Percentiles rank a stretch among this genome's conserved stretches.
These are phyloP conservation scores for Eupithecia tripunctaria DNA, from an alignment of 2,888 invertebrate genomes.

Conservation along the genomic window DNA sequence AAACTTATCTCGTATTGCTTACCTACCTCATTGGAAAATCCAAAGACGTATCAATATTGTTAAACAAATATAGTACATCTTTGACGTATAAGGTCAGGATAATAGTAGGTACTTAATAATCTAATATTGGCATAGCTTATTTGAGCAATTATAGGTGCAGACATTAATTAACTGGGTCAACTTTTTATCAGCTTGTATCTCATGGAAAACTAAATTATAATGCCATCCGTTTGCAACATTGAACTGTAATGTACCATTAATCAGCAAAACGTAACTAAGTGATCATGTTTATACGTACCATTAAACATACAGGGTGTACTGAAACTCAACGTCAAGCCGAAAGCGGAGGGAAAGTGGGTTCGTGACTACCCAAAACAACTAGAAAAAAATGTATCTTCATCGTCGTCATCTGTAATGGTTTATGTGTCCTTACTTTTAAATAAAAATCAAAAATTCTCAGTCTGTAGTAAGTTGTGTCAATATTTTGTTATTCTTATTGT, in stretches of 20 bases:
- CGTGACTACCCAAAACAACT: too few species aligned
- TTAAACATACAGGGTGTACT: too few species aligned
- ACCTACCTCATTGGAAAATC: slow-evolving; percentile 21
- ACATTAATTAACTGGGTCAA: not conserved
- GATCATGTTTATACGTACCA: too few species aligned
- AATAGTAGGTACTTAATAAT: not conserved
- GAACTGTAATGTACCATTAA: not conserved
- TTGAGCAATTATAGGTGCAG: not conserved
- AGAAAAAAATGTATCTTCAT: too few species aligned
- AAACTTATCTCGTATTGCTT: slow-evolving; percentile 5
- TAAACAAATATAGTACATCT: not conserved
- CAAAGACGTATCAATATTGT: slow-evolving; percentile 15
- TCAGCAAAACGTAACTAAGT: too few species aligned
- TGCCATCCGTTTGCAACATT: not conserved
- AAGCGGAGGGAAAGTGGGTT: too few species aligned
- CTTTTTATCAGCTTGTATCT: not conserved
- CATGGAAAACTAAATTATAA: not conserved
- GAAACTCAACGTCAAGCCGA: too few species aligned
- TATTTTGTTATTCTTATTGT: too few species aligned
- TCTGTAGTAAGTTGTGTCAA: too few species aligned
- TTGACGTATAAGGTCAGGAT: not conserved
- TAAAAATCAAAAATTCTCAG: too few species aligned
- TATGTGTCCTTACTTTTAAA: too few species aligned
- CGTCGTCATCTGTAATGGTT: too few species aligned
- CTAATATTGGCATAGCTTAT: not conserved